Conservation (phyloP, 2,888 invertebrate species). For the Morpho achilles region DNA sequence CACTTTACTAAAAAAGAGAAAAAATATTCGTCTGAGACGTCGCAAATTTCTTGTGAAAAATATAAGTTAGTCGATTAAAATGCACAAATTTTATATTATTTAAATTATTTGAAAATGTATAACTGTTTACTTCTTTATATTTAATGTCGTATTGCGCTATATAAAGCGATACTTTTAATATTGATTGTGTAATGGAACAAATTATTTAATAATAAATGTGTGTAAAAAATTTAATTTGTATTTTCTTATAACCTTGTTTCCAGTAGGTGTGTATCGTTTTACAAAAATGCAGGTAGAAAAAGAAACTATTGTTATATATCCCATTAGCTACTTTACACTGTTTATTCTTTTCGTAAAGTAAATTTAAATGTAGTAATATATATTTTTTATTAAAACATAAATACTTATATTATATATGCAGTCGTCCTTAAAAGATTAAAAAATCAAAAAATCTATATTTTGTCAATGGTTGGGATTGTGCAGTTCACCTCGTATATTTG, state of each 20-base stretch:
- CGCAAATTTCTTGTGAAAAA: conserved; percentile 4
- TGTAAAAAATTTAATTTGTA: conserved; percentile 8
- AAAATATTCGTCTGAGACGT: conserved; percentile 5
- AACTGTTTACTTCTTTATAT: background rate
- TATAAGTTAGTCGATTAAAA: background rate
- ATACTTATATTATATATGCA: too few species aligned
- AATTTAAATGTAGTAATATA: too few species aligned
- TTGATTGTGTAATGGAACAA: conserved; percentile 21
- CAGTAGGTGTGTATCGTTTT: too few species aligned
- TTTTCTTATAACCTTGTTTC: background rate
- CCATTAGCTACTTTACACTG: too few species aligned
- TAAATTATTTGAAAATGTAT: conserved; percentile 3
- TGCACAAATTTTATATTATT: conserved; percentile 16
- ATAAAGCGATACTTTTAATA: conserved; percentile 8
- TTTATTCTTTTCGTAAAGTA: too few species aligned
- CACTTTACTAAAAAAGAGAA: too few species aligned
- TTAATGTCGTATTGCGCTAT: conserved; percentile 1
- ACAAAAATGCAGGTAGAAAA: too few species aligned
- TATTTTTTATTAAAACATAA: too few species aligned
- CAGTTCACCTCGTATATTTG: conserved; percentile 61
- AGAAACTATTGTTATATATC: too few species aligned
- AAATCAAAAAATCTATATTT: background rate
- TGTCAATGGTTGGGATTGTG: conserved; percentile 44
- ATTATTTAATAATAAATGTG: conserved; percentile 20
- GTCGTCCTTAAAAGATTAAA: too few species aligned